A percentile compares a stretch with the other conserved stretches of the same genome.
Conservation (phyloP, 2,113 vertebrate genomes). For the Phoxinus phoxinus region DNA sequence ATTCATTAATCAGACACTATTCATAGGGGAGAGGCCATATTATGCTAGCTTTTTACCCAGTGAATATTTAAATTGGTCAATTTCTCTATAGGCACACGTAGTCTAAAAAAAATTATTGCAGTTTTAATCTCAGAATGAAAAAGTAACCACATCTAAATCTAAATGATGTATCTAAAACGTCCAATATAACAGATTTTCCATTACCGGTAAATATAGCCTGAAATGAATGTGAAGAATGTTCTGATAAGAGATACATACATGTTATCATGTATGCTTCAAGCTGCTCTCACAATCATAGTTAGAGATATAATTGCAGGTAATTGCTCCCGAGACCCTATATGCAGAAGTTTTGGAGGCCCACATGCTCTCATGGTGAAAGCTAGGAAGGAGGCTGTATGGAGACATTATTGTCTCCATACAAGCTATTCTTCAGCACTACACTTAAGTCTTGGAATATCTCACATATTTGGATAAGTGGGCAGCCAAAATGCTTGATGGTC, state of each 20-base stretch:
- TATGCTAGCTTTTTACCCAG: not conserved
- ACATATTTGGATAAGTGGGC: conserved; percentile 34
- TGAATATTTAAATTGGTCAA: not conserved
- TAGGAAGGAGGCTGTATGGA: not conserved
- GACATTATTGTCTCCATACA: too few species aligned
- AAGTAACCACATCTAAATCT: not conserved
- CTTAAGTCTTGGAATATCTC: not conserved
- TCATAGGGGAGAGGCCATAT: not conserved
- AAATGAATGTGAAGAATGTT: conserved; percentile 61
- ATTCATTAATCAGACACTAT: not conserved
- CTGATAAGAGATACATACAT: conserved; percentile 52
- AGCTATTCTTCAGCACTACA: conserved; percentile 2
- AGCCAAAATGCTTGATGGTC: conserved; percentile 35
- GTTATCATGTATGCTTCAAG: conserved; percentile 34
- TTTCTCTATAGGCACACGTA: not conserved
- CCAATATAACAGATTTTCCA: not conserved
- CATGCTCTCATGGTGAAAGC: conserved; percentile 10
- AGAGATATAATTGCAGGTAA: conserved; percentile 58
- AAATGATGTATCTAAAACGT: not conserved
- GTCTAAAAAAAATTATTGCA: not conserved
- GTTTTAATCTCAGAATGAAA: too few species aligned
- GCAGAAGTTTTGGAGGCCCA: conserved; percentile 15
- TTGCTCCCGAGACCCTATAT: conserved; percentile 47
- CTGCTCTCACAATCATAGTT: conserved; percentile 38
- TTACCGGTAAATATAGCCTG: conserved; percentile 36